phyloP scores from a whole-genome alignment of 2,888 invertebrate genomes.

The Amphimallon solstitiale region DNA sequence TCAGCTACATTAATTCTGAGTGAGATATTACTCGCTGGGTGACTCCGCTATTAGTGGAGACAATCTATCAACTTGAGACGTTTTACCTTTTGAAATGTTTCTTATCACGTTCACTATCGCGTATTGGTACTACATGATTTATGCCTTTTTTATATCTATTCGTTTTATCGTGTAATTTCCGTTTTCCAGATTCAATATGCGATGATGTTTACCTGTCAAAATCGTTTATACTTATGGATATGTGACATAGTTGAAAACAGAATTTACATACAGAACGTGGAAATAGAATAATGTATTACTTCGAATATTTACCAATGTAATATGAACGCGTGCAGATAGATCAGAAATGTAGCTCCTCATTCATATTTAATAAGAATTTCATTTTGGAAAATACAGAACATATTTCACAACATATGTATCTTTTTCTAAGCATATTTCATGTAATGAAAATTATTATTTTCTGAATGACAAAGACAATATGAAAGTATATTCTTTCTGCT shows the following conservation, averaged over 20 bases:
- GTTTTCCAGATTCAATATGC: conserved; percentile 28
- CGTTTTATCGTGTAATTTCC: conserved; percentile 37
- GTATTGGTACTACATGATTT: conserved; percentile 32
- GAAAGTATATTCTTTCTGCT: too few species aligned
- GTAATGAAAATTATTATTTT: too few species aligned
- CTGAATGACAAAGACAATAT: too few species aligned
- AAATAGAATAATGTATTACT: conserved; percentile 15
- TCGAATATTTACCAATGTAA: conserved; percentile 3
- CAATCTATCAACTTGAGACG: conserved; percentile 34
- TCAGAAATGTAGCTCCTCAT: too few species aligned
- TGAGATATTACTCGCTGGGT: conserved; percentile 30
- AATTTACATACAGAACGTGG: conserved; percentile 15
- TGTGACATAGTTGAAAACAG: conserved; percentile 1
- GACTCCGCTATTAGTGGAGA: conserved; percentile 27
- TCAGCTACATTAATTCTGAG: conserved; percentile 31
- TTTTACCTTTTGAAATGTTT: conserved; percentile 26
- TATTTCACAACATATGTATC: too few species aligned
- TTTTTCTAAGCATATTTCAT: too few species aligned
- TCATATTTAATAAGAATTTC: too few species aligned
- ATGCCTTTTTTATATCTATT: conserved; percentile 35
- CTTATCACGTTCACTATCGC: conserved; percentile 12
- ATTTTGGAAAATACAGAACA: too few species aligned
- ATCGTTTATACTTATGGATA: conserved; percentile 10
- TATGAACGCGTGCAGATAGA: neutral
- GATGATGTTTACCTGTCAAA: conserved; percentile 29